Evolutionary conservation across 1,140 invertebrate genomes (phyloP).

Genomic region (Paraescarpia echinospica): DNA sequence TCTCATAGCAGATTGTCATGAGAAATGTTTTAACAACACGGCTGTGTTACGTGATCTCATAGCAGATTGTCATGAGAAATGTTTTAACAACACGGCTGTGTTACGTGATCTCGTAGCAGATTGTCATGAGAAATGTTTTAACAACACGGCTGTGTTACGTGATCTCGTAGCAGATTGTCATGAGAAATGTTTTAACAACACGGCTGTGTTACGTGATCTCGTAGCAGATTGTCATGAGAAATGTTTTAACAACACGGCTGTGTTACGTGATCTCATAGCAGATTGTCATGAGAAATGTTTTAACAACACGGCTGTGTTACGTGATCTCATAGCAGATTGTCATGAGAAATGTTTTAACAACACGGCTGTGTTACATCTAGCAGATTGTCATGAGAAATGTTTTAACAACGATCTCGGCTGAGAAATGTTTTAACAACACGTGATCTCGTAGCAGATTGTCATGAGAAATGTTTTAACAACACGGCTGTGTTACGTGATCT

Average conservation of each 20-base stretch:
- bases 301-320: too few species aligned
- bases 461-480: background rate
- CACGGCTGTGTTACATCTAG: background rate
- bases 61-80: background rate
- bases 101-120: too few species aligned
- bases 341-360: background rate
- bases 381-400: background rate
- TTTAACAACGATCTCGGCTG: background rate
- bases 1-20: background rate
- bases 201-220: too few species aligned
- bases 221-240: background rate
- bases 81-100: too few species aligned
- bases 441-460: background rate
- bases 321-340: background rate
- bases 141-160: background rate
- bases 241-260: background rate
- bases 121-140: background rate
- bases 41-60: background rate
- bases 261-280: background rate
- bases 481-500: too few species aligned
- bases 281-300: background rate
- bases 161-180: background rate
- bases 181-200: background rate
- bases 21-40: background rate
- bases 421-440: background rate